Base-by-base conservation (phyloP, 2,888 invertebrate species). In the Campoplex capitator region DNA sequence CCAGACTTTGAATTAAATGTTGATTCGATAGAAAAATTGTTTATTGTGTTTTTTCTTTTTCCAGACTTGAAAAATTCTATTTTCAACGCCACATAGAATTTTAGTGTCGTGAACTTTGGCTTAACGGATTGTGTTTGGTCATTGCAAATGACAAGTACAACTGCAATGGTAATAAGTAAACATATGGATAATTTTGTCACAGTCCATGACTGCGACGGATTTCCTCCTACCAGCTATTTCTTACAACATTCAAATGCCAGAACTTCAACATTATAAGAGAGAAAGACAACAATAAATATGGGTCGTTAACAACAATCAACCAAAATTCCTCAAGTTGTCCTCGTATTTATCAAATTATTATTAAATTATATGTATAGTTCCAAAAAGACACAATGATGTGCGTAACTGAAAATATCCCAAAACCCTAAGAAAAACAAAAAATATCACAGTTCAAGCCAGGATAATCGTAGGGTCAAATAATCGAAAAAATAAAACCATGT, bases 391-490 rank as follows among this genome's bases (percentile, higher is more conserved):
- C 38, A 54, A n/a, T n/a, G n/a, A 54, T 51, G 68, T 68, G 76
- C 76, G 9, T 45, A 65, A 11, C 51, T 67, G 58, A 68, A 82
- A 74, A 54, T 70, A 65, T 48, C 71, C 83, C 71, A n/a, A n/a
- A n/a, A n/a, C n/a, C n/a, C n/a, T n/a, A 83, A 74, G 18, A 62
- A 75, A 79, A 71, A 73, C 9, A 71, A 83, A 65, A 77, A 85
- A 82, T 86, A 79, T 83, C 83, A 85, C 85, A 82, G 85, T 77
- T 78, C 74, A 85, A 85, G 85, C 85, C 74, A 78, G 73, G 56
- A 73, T 79, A 79, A 75, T 71, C 35, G 77, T 38, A 35, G 42
- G 58, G 48, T 67, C 54, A 23, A 67, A 54, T 68, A 38, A 68
- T 68, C 16, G 32, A 51, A 51, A 23, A 68, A 23, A 78, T 32